A percentile compares a stretch with the other conserved stretches of the same genome.
These are phyloP conservation scores for Trachythela sp. DNA, from an alignment of 64 coral and sea anemone species.

Conservation along the genomic window DNA sequence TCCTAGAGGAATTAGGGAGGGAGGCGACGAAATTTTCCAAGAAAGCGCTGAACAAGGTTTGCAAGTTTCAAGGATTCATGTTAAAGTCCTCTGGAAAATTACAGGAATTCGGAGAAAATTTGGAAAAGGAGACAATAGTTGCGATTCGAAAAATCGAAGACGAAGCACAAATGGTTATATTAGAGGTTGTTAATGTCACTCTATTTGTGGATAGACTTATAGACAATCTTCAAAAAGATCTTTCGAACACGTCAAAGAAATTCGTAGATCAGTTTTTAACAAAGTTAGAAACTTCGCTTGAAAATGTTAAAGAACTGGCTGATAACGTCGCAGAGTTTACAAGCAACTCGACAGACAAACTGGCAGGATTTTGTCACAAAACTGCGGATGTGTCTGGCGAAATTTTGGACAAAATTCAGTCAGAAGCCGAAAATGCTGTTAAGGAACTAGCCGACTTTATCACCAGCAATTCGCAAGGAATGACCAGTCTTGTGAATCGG, in stretches of 20 bases:
- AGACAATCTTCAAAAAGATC: constrained; percentile 61
- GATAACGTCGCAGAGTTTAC: constrained; percentile 20
- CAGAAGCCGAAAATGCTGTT: constrained; percentile 1
- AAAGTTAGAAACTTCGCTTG: constrained; percentile 58
- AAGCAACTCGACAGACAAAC: neutral
- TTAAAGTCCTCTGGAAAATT: constrained; percentile 44
- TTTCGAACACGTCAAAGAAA: constrained; percentile 42
- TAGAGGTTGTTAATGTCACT: constrained; percentile 55
- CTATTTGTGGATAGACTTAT: constrained; percentile 58
- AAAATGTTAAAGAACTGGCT: constrained; percentile 57
- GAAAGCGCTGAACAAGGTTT: constrained; percentile 38
- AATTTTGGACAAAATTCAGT: neutral
- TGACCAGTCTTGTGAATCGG: neutral
- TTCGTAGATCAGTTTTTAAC: constrained; percentile 68
- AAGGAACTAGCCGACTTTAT: neutral
- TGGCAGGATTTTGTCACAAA: neutral
- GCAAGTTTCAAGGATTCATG: constrained; percentile 43
- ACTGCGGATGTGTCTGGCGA: neutral
- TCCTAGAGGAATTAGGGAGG: constrained; percentile 54
- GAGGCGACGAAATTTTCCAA: constrained; percentile 34
- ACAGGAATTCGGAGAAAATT: constrained; percentile 62
- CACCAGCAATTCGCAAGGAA: neutral
- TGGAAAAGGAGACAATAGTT: constrained; percentile 47
- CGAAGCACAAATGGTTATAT: constrained; percentile 44
- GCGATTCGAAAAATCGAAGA: constrained; percentile 31